A percentile compares a stretch with the other conserved stretches of the same genome.
Evolutionary conservation across 1,140 invertebrate species (phyloP).

Genomic region (Coenobita brevimanus): DNA sequence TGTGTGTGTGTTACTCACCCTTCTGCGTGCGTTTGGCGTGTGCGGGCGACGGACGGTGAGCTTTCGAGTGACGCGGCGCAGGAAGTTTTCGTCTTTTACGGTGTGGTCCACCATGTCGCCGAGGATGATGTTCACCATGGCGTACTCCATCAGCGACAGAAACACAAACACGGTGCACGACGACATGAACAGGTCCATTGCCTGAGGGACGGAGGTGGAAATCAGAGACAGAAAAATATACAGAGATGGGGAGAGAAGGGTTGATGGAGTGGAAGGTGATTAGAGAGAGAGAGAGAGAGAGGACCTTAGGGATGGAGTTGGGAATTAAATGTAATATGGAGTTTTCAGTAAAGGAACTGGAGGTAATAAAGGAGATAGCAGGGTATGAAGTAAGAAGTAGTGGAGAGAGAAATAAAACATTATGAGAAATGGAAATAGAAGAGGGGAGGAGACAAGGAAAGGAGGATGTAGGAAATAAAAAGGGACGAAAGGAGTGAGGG

Average conservation of each 20-base stretch:
- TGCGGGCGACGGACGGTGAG: conserved; percentile 31
- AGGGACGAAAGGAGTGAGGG: neutral
- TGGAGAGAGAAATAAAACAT: too few relatives aligned
- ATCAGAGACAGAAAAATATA: neutral
- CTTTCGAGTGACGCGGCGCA: conserved; percentile 40
- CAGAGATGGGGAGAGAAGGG: neutral
- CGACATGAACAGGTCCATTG: conserved; percentile 93
- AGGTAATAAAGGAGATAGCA: too few relatives aligned
- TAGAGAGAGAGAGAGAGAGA: too few relatives aligned
- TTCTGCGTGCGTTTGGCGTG: neutral
- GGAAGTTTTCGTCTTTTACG: conserved; percentile 22
- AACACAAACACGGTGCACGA: conserved; percentile 94
- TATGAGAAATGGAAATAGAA: too few relatives aligned
- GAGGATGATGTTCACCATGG: conserved; percentile 81
- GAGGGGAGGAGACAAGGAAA: too few relatives aligned
- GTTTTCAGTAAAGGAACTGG: too few relatives aligned
- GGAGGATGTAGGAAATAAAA: too few relatives aligned
- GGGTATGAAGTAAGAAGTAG: too few relatives aligned
- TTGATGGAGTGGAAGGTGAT: neutral
- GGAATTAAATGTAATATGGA: too few relatives aligned
- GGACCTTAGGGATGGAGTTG: too few relatives aligned
- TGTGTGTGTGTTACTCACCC: too few relatives aligned
- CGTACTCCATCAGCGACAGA: conserved; percentile 95
- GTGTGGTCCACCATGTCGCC: conserved; percentile 60
- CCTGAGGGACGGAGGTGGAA: conserved; percentile 71